phyloP scores from a whole-genome alignment of 2,888 invertebrate genomes.

The Melanophora roralis region DNA sequence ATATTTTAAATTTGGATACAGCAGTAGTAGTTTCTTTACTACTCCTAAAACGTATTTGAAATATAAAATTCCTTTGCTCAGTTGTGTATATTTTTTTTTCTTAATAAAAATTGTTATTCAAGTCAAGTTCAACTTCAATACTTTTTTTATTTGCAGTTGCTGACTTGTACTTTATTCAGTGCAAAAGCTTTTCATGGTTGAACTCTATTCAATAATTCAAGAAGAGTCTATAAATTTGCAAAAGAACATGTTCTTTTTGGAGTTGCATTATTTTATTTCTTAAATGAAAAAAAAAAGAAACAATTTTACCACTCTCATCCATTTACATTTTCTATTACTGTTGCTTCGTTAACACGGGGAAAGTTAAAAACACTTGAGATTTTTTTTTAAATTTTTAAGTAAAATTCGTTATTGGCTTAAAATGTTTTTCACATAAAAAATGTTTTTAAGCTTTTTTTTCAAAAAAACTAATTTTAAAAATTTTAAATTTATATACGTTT shows the following conservation, averaged over 20 bases:
- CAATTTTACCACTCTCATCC: background rate
- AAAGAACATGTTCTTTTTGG: background rate
- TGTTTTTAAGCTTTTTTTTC: background rate
- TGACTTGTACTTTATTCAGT: background rate
- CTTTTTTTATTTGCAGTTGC: background rate
- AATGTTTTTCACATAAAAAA: no score
- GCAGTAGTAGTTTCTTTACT: no score
- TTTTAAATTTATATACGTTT: no score
- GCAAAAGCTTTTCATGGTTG: background rate
- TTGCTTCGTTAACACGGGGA: background rate
- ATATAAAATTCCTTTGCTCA: no score
- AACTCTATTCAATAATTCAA: conserved; percentile 13
- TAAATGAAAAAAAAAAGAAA: background rate
- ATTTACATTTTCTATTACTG: conserved; percentile 21
- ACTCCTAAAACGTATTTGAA: no score
- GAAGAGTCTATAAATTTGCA: conserved; percentile 6
- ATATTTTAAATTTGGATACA: no score
- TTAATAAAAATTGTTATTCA: no score
- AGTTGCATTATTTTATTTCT: conserved; percentile 2
- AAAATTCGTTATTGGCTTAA: no score
- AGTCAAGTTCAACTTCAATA: background rate
- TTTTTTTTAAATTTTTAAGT: background rate
- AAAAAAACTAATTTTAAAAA: background rate
- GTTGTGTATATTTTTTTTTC: no score
- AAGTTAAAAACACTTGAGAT: background rate